Base-by-base conservation (phyloP, 1,140 invertebrate genomes). In the Philotrypesis tridentata region DNA sequence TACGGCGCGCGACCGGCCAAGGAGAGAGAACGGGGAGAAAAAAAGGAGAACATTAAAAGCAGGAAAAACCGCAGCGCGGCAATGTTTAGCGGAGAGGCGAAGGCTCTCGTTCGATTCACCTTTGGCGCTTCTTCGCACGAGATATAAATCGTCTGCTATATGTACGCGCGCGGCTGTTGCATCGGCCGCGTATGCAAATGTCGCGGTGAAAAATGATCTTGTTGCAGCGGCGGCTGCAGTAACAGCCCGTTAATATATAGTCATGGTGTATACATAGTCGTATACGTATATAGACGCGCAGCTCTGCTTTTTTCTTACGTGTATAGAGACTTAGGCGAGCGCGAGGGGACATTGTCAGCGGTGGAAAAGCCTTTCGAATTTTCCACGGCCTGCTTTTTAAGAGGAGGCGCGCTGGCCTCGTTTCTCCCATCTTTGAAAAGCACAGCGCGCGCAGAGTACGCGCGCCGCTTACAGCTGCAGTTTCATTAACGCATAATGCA, bases 131-230 rank as follows among this genome's bases (percentile, higher is more conserved):
- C 5, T 11, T 17, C 55, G 1, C n/a, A n/a, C n/a, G n/a, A n/a
- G n/a, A n/a, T n/a, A n/a, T n/a, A n/a, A n/a, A n/a, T n/a, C n/a
- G n/a, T n/a, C n/a, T n/a, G n/a, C n/a, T n/a, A n/a, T n/a, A n/a
- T n/a, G n/a, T n/a, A n/a, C n/a, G n/a, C n/a, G n/a, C n/a, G 85
- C 82, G 27, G 48, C 27, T 0, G 0, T 84, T 72, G 77, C 61
- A 80, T 82, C 80, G 79, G 86, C 87, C 86, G 82, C 14, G 21
- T 88, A 89, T 89, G 87, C 86, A 89, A 89, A 89, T 88, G 85
- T 70, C 75, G 79, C 25, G 82, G 84, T 89, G 87, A 89, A 87
- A 89, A 89, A 89, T 88, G 88, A 89, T 88, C 87, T 88, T 89
- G 88, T 79, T 25, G 40, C 9, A 14, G 7, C 61, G 0, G 11